Conservation (phyloP, 2,113 vertebrate species). For the Emydocephalus ijimae region DNA sequence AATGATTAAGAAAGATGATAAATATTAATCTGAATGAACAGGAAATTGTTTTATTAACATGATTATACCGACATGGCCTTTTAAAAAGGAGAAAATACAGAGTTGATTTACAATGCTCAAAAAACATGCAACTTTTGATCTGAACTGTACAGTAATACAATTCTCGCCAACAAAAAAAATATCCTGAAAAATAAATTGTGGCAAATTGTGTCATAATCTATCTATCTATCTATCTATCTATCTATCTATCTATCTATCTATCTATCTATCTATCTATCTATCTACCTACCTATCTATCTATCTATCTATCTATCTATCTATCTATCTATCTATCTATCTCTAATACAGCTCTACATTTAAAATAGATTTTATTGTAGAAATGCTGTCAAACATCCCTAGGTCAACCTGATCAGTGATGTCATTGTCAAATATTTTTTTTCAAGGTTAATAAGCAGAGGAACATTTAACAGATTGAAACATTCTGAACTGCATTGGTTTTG, state of each 20-base stretch:
- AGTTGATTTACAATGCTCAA: neutral
- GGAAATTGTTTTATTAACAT: neutral
- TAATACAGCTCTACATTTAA: neutral
- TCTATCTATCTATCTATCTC: too few species aligned
- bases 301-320: accelerated
- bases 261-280: neutral
- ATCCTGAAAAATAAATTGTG: neutral
- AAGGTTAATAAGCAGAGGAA: constrained; percentile 12
- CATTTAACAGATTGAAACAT: constrained; percentile 33
- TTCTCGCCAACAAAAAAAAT: neutral
- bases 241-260: too few species aligned
- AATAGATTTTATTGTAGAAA: neutral
- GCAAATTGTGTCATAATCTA: neutral
- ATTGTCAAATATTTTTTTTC: constrained; percentile 12
- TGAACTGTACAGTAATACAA: neutral
- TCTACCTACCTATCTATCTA: too few species aligned
- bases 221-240: too few species aligned
- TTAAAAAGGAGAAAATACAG: neutral
- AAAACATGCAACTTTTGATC: neutral
- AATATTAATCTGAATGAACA: neutral
- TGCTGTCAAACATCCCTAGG: neutral
- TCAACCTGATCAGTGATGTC: constrained; percentile 11
- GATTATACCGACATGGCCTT: neutral
- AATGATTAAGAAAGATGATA: neutral
- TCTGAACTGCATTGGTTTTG: constrained; percentile 19